Evolutionary conservation across 2,888 invertebrate genomes (phyloP).

Genomic region (Clistopyga incitator): DNA sequence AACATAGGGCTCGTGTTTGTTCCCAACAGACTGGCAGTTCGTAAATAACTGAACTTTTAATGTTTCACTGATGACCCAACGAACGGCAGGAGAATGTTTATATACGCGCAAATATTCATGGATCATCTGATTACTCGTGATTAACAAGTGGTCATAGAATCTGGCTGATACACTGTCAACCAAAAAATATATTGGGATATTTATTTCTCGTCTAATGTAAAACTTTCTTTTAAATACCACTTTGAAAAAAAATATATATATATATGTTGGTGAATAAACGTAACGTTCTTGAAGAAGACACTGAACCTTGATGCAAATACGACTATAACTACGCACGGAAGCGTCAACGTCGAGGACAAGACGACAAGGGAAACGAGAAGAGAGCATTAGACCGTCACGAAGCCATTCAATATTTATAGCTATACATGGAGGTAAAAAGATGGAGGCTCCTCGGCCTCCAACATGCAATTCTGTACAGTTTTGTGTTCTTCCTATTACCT

Average conservation of each 20-base stretch:
- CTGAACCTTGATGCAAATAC: background rate
- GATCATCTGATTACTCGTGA: background rate
- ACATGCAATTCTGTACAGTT: conserved; percentile 1
- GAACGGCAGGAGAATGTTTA: background rate
- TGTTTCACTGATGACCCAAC: background rate
- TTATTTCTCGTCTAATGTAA: too few species aligned
- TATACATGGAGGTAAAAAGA: conserved; percentile 10
- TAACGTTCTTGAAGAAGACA: background rate
- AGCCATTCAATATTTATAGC: conserved; percentile 53
- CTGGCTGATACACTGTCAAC: too few species aligned
- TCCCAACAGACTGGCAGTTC: conserved; percentile 12
- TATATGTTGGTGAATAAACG: background rate
- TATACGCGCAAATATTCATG: background rate
- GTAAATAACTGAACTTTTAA: conserved; percentile 24
- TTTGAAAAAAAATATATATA: background rate
- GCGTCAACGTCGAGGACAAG: conserved; percentile 6
- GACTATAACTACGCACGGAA: background rate
- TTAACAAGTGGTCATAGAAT: too few species aligned
- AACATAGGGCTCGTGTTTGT: background rate
- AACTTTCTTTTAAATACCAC: too few species aligned
- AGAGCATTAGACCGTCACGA: conserved; percentile 34
- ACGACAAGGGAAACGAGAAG: background rate
- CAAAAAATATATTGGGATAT: too few species aligned
- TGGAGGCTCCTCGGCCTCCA: background rate
- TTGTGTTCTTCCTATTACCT: background rate